Evolutionary conservation across 2,888 invertebrate genomes (phyloP).

Genomic region (Eupithecia pulchellata): DNA sequence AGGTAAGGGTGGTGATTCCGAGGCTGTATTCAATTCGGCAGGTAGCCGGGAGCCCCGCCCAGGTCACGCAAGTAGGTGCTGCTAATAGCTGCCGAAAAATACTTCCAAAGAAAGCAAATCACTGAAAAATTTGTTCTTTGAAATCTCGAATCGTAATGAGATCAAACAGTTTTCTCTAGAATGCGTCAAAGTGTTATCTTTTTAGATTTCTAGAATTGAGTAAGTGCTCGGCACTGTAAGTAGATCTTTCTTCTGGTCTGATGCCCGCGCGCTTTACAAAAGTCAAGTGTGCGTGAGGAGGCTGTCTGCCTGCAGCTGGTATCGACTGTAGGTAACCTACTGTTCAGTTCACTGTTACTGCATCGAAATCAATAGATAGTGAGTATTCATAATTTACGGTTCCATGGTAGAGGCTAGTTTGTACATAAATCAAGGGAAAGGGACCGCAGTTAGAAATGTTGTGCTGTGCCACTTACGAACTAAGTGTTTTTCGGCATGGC

Average conservation of each 20-base stretch:
- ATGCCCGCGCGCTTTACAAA: background rate
- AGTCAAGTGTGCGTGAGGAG: background rate
- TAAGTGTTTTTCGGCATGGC: constrained; percentile 38
- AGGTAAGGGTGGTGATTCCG: constrained; percentile 31
- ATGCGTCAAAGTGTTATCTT: background rate
- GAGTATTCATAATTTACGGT: background rate
- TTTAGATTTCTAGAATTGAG: background rate
- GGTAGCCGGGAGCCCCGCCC: constrained; percentile 49
- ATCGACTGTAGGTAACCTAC: background rate
- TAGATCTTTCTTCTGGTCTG: background rate
- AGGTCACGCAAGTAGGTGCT: constrained; percentile 76
- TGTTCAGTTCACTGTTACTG: background rate
- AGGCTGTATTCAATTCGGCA: constrained; percentile 43
- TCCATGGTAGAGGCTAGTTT: constrained; percentile 1
- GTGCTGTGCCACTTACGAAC: constrained; percentile 51
- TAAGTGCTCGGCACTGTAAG: background rate
- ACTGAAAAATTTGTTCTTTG: constrained; percentile 68
- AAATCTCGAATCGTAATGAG: constrained; percentile 49
- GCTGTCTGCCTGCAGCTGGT: background rate
- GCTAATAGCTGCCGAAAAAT: constrained; percentile 68
- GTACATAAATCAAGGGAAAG: constrained; percentile 52
- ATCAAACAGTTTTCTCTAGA: background rate
- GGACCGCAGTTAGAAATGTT: constrained; percentile 74
- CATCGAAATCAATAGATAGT: background rate
- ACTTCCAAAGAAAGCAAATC: constrained; percentile 66